Evolutionary conservation across 1,140 invertebrate species (phyloP).

Genomic region (Dryas iulia): DNA sequence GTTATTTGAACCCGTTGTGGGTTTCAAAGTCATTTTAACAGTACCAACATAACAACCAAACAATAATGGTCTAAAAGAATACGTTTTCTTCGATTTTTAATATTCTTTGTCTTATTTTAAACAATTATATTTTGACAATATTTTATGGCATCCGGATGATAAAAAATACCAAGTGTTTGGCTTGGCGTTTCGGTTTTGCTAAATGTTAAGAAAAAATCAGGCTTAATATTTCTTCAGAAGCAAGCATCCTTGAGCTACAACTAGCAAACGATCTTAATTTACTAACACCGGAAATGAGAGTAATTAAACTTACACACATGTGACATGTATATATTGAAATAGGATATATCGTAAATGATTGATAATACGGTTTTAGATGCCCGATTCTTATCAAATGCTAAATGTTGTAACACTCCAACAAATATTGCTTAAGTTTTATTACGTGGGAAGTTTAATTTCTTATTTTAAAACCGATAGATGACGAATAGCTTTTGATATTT

Average conservation of each 20-base stretch:
- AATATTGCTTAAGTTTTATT: constrained; percentile 3
- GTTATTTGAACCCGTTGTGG: no score
- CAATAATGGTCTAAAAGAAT: no score
- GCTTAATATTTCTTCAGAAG: not conserved
- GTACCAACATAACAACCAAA: no score
- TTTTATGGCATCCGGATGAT: not conserved
- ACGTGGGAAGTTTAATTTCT: not conserved
- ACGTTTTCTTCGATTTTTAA: no score
- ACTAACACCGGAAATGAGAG: constrained; percentile 12
- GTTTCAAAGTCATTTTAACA: no score
- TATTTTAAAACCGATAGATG: not conserved
- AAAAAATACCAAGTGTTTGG: not conserved
- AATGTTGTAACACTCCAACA: constrained; percentile 3
- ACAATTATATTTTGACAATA: no score
- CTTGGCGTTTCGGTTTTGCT: no score
- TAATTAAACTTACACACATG: not conserved
- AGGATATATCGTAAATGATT: constrained; percentile 14
- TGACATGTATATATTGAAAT: constrained; percentile 7
- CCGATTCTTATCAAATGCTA: constrained; percentile 5
- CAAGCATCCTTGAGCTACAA: not conserved
- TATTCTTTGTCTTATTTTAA: no score
- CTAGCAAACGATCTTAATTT: not conserved
- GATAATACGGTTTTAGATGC: not conserved
- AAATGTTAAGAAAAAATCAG: not conserved
- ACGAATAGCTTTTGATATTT: not conserved